Evolutionary conservation across 2,797 vertebrate genomes (phyloP), one percentile per base, ranked within the genome.

Genomic region (Sorex maritimensis): DNA sequence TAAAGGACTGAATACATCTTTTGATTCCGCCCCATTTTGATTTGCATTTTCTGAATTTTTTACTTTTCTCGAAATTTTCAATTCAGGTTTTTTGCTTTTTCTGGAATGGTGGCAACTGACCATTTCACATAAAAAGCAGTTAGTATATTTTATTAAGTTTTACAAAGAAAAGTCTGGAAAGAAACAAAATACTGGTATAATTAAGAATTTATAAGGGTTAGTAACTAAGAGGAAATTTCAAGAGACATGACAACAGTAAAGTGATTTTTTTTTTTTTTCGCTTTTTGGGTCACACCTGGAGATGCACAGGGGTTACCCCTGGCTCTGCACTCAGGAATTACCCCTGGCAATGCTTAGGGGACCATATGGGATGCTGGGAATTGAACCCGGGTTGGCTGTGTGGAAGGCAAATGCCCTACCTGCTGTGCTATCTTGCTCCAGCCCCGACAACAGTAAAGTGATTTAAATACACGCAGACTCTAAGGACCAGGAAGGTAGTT

Each of bases 181-280:
- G 80, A 94, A 88, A 91, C 90, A 90, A 94, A 90, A 86, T 74
- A 82, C 14, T 73, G 63, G 6, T 68, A 61, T 88, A 75, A 8
- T 38, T 61, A 91, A 81, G 92, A 87, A 11, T 75, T 83, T 86
- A 87, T 8, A n/a, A 84, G 49, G 24, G 34, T 44, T 65, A 81
- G 11, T 19, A 75, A 14, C 24, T 80, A 86, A 81, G 13, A 86
- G 30, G 23, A 90, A 88, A 92, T 90, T 84, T 88, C 83, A 91
- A 81, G 38, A 81, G 2, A 46, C 26, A 30, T 49, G 68, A 91
- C 49, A 52, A 52, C 7, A 78, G 23, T 74, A 73, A 74, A 78
- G n/a, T 55, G n/a, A n/a, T 91, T 77, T 26, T 34, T 34, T 91
- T 77, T 26, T 34, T 34, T 34, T 34, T 34, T 34, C 34, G 34